phyloP scores from a whole-genome alignment of 1,140 invertebrate genomes.

The Cyphomyrmex costatus region DNA sequence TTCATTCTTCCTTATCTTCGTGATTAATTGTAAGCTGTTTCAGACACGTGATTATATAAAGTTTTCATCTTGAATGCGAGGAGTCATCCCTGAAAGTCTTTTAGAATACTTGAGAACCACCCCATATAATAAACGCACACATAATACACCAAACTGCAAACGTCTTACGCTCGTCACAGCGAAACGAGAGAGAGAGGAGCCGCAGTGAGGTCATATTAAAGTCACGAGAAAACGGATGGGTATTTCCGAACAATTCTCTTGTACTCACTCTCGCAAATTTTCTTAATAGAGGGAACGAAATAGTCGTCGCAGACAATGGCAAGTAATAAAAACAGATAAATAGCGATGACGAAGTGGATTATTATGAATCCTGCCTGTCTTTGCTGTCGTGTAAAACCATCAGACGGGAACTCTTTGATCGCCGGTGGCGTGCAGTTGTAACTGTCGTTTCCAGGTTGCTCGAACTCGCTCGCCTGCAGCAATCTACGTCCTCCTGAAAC shows the following conservation, averaged over 20 bases:
- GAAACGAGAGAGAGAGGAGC: constrained; percentile 32
- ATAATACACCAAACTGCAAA: constrained; percentile 33
- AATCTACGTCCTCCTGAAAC: constrained; percentile 76
- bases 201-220: constrained; percentile 25
- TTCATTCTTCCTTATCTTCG: no score
- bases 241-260: constrained; percentile 19
- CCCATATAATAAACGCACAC: neutral
- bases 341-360: constrained; percentile 87
- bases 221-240: neutral
- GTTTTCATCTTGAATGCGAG: no score
- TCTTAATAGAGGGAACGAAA: constrained; percentile 89
- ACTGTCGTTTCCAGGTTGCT: constrained; percentile 42
- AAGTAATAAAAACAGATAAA: constrained; percentile 88
- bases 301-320: constrained; percentile 89
- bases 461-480: constrained; percentile 69
- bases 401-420: constrained; percentile 87
- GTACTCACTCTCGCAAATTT: constrained; percentile 87
- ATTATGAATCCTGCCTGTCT: constrained; percentile 86
- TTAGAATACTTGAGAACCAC: no score
- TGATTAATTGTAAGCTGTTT: no score
- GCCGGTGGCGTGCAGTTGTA: constrained; percentile 86
- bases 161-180: constrained; percentile 10
- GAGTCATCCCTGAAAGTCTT: no score
- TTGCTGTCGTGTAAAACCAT: constrained; percentile 86
- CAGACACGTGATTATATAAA: no score